These are phyloP conservation scores for Bugulina stolonifera DNA, from an alignment of 2,888 invertebrate species.

Conservation along the genomic window DNA sequence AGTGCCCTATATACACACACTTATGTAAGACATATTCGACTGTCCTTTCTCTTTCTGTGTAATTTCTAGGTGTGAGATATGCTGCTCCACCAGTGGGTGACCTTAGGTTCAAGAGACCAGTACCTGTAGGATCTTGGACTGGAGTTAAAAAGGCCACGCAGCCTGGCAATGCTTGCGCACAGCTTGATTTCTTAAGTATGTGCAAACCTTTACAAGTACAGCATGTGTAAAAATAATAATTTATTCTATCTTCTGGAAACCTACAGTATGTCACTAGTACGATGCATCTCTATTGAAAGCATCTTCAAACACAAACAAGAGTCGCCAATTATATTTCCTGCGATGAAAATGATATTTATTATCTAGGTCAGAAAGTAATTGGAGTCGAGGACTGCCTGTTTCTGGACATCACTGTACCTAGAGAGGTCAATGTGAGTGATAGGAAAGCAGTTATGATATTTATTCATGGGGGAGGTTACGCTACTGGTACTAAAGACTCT, in stretches of 20 bases:
- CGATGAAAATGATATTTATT: no score
- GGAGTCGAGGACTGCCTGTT: constrained; percentile 10
- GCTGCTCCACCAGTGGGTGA: constrained; percentile 1
- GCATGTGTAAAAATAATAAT: background rate
- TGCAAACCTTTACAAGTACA: background rate
- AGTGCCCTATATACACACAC: no score
- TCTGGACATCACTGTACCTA: constrained; percentile 16
- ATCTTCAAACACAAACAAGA: no score
- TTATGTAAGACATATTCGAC: no score
- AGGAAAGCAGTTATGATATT: constrained; percentile 19
- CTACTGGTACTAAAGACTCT: background rate
- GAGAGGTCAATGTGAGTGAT: background rate
- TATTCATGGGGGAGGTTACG: constrained; percentile 15
- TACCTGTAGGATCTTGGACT: background rate
- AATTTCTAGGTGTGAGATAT: constrained; percentile 21
- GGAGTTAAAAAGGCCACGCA: background rate
- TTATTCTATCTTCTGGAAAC: background rate
- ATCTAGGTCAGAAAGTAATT: background rate
- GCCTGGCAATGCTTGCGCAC: background rate
- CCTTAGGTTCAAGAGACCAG: background rate
- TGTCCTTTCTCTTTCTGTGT: background rate
- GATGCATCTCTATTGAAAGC: no score
- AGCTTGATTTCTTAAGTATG: background rate
- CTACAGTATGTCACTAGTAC: no score
- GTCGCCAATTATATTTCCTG: no score